Base-by-base conservation (phyloP, 2,888 invertebrate genomes). In the Lasioglossum figueresi region DNA sequence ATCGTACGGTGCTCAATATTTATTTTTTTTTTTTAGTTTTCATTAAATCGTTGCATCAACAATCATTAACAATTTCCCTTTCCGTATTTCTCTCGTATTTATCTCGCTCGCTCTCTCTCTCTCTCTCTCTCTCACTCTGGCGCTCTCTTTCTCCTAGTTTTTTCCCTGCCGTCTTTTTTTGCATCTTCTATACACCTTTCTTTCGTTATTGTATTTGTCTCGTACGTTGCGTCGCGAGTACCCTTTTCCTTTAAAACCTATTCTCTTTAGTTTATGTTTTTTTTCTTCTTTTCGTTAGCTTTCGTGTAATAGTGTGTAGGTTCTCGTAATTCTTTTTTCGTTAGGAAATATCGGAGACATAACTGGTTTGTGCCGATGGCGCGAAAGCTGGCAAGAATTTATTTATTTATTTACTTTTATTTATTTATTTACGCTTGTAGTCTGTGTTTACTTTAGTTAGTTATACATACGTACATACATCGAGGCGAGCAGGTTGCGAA, bases 1-100 rank as follows among this genome's bases (percentile, higher is more conserved):
- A 95, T 95, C 95, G 95, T 94, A 93, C 92, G 94, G 94, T 93
- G 94, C 93, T 93, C 91, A 92, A 76, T 79, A 70, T 70, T 70
- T 37, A 43, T 12, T 43, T 70, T 68, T 68, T 68, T 66, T 68
- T 70, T n/a, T 68, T 23, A 23, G n/a, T 40, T 40, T 40, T 40
- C 70, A 40, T 93, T 93, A 92, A 93, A 94, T 94, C 93, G 94
- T 94, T 94, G 93, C 93, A 91, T 93, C 89, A 94, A 94, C 94
- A 94, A 93, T 94, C 90, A 91, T 85, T 93, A 94, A 94, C 94
- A 94, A 94, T 91, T 90, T 88, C 84, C 37, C 71, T 76, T 56
- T 73, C 76, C 81, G 79, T 83, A 80, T 73, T 79, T 75, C 3
- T 43, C 40, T 40, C 40, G 40, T 40, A 40, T 40, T 40, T 40